Evolutionary conservation across 1,140 invertebrate genomes (phyloP), one percentile per base, ranked within the genome.

Genomic region (Anthonomus grandis): DNA sequence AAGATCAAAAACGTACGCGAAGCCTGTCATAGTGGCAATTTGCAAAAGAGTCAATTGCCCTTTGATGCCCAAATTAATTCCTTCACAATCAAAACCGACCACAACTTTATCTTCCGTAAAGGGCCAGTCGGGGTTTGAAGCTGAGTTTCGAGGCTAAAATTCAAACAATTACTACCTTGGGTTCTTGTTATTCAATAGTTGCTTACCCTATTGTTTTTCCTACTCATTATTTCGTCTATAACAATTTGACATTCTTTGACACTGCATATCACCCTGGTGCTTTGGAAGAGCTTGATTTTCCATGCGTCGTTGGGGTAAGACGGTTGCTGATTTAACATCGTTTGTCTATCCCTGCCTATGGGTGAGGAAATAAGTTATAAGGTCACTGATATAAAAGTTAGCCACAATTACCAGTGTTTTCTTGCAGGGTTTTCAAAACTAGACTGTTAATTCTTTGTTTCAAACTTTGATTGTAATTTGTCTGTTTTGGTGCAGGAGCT

Each of bases 1-100:
- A 31, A 97, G 80, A 77, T 98, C 95, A 72, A 97, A 94, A 58
- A 97, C 81, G 69, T 86, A 93, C 0, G 86, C 84, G 68, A 86
- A 84, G 15, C 90, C 89, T 37, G 81, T 79, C 63, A 84, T 81
- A 0, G 88, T 90, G 10, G 87, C 90, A 57, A 97, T 83, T 75
- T 95, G 91, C 63, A 95, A 80, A 18, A 95, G 73, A 0, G 92
- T 95, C 19, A 96, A 76, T 63, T 85, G 85, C 12, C 89, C 91
- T 68, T 90, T 91, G 0, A 84, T 73, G 1, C 91, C 92, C 24
- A 95, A 75, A 77, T 95, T 95, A 5, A 95, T 87, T 15, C 93
- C 93, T 77, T 96, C 93, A 64, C 89, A 93, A 73, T 95, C 93
- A 62, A 95, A 83, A 0, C 89, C 88, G 21, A 95, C 75, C 27